Conservation (phyloP, 2,888 invertebrate species). For the Aphodius granarius region DNA sequence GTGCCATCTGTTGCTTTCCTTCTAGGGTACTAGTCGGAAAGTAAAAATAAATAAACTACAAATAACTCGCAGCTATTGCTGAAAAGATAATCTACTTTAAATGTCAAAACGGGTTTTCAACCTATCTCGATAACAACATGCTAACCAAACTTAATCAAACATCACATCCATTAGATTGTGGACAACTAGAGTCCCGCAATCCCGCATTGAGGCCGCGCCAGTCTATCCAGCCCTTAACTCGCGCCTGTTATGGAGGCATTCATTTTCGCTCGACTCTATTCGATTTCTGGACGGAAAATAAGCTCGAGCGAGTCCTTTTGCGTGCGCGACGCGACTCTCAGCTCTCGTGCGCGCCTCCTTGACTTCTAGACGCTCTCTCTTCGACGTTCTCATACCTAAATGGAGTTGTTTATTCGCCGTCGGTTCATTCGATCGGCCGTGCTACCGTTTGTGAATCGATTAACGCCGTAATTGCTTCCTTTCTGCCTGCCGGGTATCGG, state of each 20-base stretch:
- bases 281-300: not conserved
- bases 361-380: not conserved
- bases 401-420: constrained; percentile 3
- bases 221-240: not conserved
- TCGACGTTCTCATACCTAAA: not conserved
- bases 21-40: too few relatives aligned
- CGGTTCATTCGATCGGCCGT: constrained; percentile 1
- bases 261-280: not conserved
- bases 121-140: too few relatives aligned
- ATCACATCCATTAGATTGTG: too few relatives aligned
- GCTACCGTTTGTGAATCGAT: constrained; percentile 4
- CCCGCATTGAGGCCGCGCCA: too few relatives aligned
- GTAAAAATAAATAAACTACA: too few relatives aligned
- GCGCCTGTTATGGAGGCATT: not conserved
- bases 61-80: too few relatives aligned
- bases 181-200: too few relatives aligned
- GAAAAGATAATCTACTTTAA: too few relatives aligned
- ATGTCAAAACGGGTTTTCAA: too few relatives aligned
- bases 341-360: not conserved
- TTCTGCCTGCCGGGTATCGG: constrained; percentile 8
- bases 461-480: constrained; percentile 14
- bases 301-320: not conserved
- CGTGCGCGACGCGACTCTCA: not conserved
- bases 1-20: too few relatives aligned
- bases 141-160: too few relatives aligned